Percentiles rank a stretch among this genome's conserved stretches.
Evolutionary conservation across 2,113 vertebrate genomes (phyloP).

Genomic region (Uria aalge): DNA sequence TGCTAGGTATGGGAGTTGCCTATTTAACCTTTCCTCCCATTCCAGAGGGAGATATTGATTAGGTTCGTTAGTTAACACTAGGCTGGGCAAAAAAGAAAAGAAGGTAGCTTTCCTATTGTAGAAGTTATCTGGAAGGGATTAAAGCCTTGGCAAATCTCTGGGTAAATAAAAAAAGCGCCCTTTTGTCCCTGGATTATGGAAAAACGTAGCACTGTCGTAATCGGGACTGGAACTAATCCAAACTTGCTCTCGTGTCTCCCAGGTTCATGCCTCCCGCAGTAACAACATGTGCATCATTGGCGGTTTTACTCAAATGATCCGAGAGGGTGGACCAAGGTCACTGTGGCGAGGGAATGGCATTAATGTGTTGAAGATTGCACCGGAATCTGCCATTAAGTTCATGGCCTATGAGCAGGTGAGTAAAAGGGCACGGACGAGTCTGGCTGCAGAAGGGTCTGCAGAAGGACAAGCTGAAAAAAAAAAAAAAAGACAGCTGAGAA

Average conservation of each 20-base stretch:
- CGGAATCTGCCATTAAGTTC: conserved; percentile 95
- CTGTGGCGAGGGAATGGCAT: conserved; percentile 96
- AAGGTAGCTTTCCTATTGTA: not conserved
- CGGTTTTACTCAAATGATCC: conserved; percentile 91
- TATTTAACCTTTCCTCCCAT: not conserved
- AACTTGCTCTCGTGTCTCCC: not conserved
- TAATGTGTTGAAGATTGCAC: conserved; percentile 95
- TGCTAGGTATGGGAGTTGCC: not conserved
- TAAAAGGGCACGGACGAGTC: not conserved
- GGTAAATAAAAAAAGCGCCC: conserved; percentile 37
- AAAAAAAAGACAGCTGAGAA: not conserved
- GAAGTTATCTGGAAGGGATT: conserved; percentile 43
- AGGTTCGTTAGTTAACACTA: conserved; percentile 3
- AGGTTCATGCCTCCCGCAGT: conserved; percentile 92
- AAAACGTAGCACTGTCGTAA: not conserved
- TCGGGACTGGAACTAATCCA: not conserved
- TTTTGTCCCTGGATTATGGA: conserved; percentile 64
- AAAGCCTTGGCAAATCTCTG: conserved; percentile 30
- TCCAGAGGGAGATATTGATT: conserved; percentile 3
- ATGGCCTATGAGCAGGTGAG: conserved; percentile 96
- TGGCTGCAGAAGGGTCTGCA: not conserved
- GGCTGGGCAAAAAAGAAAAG: not conserved
- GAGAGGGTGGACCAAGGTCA: conserved; percentile 86
- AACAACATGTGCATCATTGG: conserved; percentile 91
- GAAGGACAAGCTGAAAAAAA: not conserved